Conservation (phyloP, 2,797 vertebrate genomes). For the Hipposideros larvatus region DNA sequence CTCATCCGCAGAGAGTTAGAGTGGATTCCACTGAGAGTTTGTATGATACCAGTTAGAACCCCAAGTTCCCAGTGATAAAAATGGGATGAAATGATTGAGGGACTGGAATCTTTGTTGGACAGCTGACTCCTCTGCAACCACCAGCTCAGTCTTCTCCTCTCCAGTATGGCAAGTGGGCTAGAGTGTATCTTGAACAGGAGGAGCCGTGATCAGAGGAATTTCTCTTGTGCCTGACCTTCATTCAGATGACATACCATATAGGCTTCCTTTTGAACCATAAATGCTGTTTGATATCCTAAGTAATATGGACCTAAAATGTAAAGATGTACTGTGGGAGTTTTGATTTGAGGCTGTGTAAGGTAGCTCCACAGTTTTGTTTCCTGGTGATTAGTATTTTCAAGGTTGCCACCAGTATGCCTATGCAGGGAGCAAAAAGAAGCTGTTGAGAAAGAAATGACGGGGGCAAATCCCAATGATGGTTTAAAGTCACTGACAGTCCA, state of each 20-base stretch:
- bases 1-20: background rate
- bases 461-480: background rate
- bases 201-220: background rate
- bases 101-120: background rate
- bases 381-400: background rate
- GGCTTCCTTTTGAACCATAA: background rate
- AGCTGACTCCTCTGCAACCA: background rate
- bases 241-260: background rate
- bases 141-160: background rate
- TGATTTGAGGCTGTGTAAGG: background rate
- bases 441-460: background rate
- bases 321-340: background rate
- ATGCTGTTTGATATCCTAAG: background rate
- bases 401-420: background rate
- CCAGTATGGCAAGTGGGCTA: background rate
- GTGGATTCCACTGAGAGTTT: background rate
- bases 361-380: background rate
- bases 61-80: background rate
- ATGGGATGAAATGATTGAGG: background rate
- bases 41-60: background rate
- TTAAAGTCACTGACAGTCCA: slow-evolving; percentile 26
- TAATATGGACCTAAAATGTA: background rate
- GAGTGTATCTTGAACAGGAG: background rate
- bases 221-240: background rate
- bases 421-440: background rate